A percentile compares a stretch with the other conserved stretches of the same genome.
phyloP scores from a whole-genome alignment of 1,140 invertebrate species.

The Rhyacophila brunnea region DNA sequence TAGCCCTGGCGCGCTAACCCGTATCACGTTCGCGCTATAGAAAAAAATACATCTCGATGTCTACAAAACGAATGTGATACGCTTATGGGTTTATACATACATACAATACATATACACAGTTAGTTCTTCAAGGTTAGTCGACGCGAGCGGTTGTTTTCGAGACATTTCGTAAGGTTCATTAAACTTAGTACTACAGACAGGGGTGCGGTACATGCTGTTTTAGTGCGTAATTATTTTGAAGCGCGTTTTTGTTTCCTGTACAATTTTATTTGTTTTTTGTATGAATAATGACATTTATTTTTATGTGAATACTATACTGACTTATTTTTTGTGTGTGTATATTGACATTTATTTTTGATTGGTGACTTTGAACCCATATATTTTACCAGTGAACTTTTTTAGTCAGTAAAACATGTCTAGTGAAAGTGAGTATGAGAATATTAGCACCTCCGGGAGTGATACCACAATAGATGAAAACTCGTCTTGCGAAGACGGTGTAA shows the following conservation, averaged over 20 bases:
- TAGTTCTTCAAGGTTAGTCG: too few species aligned
- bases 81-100: too few species aligned
- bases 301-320: background rate
- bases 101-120: too few species aligned
- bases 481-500: background rate
- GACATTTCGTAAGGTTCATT: too few species aligned
- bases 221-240: background rate
- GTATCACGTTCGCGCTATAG: too few species aligned
- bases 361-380: conserved; percentile 1
- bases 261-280: conserved; percentile 1
- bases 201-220: too few species aligned
- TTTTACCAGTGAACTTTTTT: background rate
- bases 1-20: too few species aligned
- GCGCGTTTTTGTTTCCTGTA: background rate
- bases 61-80: too few species aligned
- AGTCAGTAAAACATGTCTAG: conserved; percentile 8
- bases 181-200: too few species aligned
- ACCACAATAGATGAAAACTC: conserved; percentile 8
- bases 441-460: conserved; percentile 15
- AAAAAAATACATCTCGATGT: too few species aligned
- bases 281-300: background rate
- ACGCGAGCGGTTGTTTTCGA: too few species aligned
- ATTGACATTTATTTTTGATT: background rate
- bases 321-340: background rate
- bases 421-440: conserved; percentile 14